Evolutionary conservation across 1,140 invertebrate genomes (phyloP), one percentile per base, ranked within the genome.

Genomic region (Myzus persicae): DNA sequence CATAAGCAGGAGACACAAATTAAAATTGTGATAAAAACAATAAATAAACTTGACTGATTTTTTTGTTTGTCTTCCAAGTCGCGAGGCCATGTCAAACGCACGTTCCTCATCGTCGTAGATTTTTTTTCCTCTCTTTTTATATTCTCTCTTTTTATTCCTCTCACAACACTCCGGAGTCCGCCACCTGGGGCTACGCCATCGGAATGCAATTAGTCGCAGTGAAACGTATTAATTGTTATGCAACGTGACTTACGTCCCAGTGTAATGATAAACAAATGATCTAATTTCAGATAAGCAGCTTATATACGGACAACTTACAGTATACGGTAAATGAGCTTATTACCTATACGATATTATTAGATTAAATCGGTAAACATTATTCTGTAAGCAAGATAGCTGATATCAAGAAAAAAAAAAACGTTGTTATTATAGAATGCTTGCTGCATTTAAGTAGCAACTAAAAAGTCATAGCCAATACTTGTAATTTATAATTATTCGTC

Each of bases 1-100:
- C 91, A 91, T 81, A 51, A 48, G 91, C 26, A 82, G 44, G 26
- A 82, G 91, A 92, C 91, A 84, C 59, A 92, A 92, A 92, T 92
- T 92, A 92, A 92, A 92, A 91, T 46, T 46, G 67, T 92, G 84
- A 76, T 92, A 92, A 76, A 92, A 92, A 92, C 91, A 82, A 92
- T 92, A 92, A 92, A 92, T 81, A 92, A 76, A 48, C 91, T 82
- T 92, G 91, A 92, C 59, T 76, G 67, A 46, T 92, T 92, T 92
- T 92, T 92, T 91, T 76, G 51, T 44, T 44, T 91, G 90, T 91
- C 67, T 91, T 91, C 40, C 42, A 67, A 91, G 90, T 76, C 38
- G 90, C 38, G 90, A 22, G 11, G 87, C 87, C 46, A 22, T 89
- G 88, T 92, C 91, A 92, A 82, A 92, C n/a, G 67, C 91, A 76